Conservation (phyloP, 2,797 vertebrate species). For the Lepus oiostolus region DNA sequence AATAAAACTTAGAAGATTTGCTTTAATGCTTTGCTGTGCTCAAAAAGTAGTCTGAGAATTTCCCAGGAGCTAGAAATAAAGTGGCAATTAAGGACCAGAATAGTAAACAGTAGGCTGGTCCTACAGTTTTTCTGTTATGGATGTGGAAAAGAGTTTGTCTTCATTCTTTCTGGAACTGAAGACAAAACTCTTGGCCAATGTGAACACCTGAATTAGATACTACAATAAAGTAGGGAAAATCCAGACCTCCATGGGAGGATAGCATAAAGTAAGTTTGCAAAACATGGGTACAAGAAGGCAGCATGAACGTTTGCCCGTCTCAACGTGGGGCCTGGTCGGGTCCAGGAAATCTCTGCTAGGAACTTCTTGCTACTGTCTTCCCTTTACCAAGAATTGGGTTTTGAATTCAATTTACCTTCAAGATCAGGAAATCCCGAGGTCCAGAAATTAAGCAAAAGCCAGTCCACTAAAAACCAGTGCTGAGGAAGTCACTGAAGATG, state of each 20-base stretch:
- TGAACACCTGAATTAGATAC: not conserved
- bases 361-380: not conserved
- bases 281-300: not conserved
- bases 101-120: not conserved
- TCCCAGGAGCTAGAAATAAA: not conserved
- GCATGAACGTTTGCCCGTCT: not conserved
- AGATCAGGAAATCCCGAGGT: not conserved
- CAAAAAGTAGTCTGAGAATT: not conserved
- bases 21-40: not conserved
- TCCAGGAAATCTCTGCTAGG: not conserved
- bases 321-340: not conserved
- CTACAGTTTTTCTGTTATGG: not conserved
- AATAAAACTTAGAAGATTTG: not conserved
- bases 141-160: not conserved
- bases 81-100: not conserved
- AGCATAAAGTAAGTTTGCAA: not conserved
- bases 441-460: conserved; percentile 51
- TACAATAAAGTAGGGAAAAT: not conserved
- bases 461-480: not conserved
- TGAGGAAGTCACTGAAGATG: not conserved
- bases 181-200: not conserved
- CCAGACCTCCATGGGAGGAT: not conserved
- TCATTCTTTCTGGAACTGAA: conserved; percentile 19
- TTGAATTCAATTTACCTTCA: not conserved
- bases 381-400: not conserved